Evolutionary conservation across 2,888 invertebrate genomes (phyloP).

Genomic region (Teleogryllus oceanicus): DNA sequence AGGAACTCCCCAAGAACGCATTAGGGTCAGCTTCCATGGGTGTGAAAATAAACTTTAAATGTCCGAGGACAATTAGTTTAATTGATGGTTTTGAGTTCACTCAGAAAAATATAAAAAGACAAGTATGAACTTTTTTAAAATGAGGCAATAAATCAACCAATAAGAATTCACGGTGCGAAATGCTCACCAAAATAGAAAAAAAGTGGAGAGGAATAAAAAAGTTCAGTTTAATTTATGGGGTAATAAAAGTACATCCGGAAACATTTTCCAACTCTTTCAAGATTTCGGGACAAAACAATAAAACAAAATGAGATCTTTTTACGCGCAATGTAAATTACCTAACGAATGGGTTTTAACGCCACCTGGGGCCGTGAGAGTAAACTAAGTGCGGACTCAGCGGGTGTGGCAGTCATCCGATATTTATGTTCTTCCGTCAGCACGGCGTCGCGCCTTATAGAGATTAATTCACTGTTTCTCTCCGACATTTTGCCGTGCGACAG

Average conservation of each 20-base stretch:
- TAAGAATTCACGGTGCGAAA: not conserved
- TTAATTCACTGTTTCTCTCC: too few species aligned
- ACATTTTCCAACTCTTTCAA: not conserved
- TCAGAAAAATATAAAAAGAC: conserved; percentile 1
- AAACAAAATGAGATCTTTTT: conserved; percentile 18
- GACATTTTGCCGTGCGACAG: too few species aligned
- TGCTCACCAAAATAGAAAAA: conserved; percentile 8
- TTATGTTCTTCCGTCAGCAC: not conserved
- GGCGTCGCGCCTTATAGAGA: too few species aligned
- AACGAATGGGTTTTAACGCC: not conserved
- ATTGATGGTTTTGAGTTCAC: not conserved
- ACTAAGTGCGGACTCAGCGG: conserved; percentile 18
- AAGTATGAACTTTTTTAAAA: not conserved
- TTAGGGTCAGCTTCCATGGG: not conserved
- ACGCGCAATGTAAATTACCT: not conserved
- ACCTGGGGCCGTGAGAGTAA: not conserved
- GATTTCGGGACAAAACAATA: conserved; percentile 9
- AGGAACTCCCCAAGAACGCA: too few species aligned
- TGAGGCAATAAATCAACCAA: not conserved
- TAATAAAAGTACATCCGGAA: conserved; percentile 18
- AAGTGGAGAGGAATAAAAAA: not conserved
- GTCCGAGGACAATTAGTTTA: not conserved
- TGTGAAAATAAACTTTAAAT: not conserved
- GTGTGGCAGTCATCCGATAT: not conserved
- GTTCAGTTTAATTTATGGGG: not conserved